phyloP scores from a whole-genome alignment of 1,140 invertebrate genomes.

The Rhyacophila brunnea region DNA sequence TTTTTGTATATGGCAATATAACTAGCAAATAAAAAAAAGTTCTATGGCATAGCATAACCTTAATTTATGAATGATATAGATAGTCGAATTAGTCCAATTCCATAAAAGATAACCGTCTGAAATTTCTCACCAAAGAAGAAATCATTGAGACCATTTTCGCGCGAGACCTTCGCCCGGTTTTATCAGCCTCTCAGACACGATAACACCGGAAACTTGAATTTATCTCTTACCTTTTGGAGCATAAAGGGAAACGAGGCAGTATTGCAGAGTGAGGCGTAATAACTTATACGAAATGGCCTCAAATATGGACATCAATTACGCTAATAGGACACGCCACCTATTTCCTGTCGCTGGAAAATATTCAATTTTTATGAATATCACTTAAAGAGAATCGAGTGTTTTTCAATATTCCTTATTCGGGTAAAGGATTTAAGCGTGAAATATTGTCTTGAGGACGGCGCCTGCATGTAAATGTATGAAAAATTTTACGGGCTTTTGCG shows the following conservation, averaged over 20 bases:
- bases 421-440: conserved; percentile 26
- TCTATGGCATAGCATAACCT: no score
- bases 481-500: no score
- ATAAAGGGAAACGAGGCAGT: conserved; percentile 25
- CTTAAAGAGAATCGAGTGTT: conserved; percentile 29
- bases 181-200: neutral
- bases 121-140: no score
- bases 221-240: conserved; percentile 24
- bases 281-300: conserved; percentile 30
- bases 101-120: no score
- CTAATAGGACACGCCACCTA: conserved; percentile 28
- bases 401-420: conserved; percentile 33
- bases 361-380: conserved; percentile 36
- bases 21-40: no score
- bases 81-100: no score
- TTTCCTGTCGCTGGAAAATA: conserved; percentile 31
- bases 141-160: no score
- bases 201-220: conserved; percentile 25
- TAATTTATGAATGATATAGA: no score
- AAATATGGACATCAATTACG: conserved; percentile 28
- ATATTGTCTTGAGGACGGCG: conserved; percentile 27
- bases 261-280: conserved; percentile 3
- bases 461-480: conserved; percentile 30
- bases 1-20: no score
- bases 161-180: no score